phyloP scores from a whole-genome alignment of 1,140 invertebrate genomes.

The Palaemon carinicauda region DNA sequence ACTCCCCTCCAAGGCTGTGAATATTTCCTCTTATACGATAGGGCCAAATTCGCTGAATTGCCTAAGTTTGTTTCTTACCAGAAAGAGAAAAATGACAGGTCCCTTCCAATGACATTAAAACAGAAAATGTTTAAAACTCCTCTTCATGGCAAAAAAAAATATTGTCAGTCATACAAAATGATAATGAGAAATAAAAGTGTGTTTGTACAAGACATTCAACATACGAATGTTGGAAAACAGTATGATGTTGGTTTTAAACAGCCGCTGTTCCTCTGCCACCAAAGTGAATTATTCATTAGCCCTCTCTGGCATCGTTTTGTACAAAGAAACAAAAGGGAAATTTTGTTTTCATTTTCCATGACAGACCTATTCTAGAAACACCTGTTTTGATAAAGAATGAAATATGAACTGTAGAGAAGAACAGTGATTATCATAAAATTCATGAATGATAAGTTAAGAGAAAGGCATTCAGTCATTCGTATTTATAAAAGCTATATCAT shows the following conservation, averaged over 20 bases:
- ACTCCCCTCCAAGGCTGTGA: no score
- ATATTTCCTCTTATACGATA: neutral
- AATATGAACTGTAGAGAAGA: constrained; percentile 7
- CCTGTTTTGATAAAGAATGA: neutral
- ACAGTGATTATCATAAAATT: constrained; percentile 13
- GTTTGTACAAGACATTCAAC: constrained; percentile 11
- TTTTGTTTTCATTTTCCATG: neutral
- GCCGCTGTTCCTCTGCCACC: neutral
- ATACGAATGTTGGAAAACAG: neutral
- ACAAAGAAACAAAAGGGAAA: no score
- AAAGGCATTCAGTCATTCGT: neutral
- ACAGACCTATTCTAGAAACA: neutral
- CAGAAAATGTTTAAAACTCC: constrained; percentile 28
- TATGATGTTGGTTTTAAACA: neutral
- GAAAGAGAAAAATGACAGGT: constrained; percentile 7
- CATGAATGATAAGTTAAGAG: constrained; percentile 13
- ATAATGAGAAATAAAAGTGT: neutral
- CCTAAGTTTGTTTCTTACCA: constrained; percentile 15
- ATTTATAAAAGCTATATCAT: constrained; percentile 24
- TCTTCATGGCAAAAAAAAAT: neutral
- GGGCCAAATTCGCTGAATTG: neutral
- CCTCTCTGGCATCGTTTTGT: neutral
- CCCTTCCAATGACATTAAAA: constrained; percentile 8
- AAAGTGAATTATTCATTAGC: constrained; percentile 20
- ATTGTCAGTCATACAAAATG: neutral